Evolutionary conservation across 2,888 invertebrate genomes (phyloP).

Genomic region (Perizoma affinitatum): DNA sequence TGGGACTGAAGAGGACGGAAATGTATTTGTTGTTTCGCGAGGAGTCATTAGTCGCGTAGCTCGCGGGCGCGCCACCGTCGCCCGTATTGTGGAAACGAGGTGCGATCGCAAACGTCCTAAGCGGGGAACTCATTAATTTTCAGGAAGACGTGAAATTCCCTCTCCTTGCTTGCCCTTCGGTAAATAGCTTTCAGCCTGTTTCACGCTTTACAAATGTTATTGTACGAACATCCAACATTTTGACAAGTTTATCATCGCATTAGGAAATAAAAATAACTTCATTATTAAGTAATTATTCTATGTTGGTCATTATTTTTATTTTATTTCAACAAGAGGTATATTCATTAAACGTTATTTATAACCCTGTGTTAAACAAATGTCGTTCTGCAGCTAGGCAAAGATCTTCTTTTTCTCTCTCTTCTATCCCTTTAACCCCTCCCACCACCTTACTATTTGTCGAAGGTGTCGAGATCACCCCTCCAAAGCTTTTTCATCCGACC

Average conservation of each 20-base stretch:
- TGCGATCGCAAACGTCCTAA: constrained; percentile 75
- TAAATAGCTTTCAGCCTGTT: constrained; percentile 70
- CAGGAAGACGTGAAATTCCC: constrained; percentile 77
- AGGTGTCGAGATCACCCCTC: no score
- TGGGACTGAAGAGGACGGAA: constrained; percentile 56
- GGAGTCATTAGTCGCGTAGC: constrained; percentile 70
- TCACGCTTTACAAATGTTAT: constrained; percentile 48
- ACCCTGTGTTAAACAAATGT: no score
- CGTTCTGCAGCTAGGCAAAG: no score
- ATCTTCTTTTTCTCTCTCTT: no score
- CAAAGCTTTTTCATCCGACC: no score
- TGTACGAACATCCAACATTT: constrained; percentile 26
- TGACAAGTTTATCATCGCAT: constrained; percentile 31
- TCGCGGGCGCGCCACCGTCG: constrained; percentile 65
- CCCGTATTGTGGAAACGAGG: constrained; percentile 70
- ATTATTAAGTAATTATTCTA: neutral
- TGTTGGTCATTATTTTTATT: neutral
- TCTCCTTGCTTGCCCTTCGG: constrained; percentile 67
- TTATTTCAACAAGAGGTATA: no score
- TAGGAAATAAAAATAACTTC: constrained; percentile 13
- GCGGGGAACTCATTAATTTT: constrained; percentile 81
- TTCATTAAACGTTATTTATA: no score
- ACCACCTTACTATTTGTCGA: no score
- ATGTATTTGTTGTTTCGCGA: constrained; percentile 68
- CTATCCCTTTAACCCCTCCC: no score